Evolutionary conservation across 2,113 vertebrate species (phyloP).

Genomic region (Scopus umbretta): DNA sequence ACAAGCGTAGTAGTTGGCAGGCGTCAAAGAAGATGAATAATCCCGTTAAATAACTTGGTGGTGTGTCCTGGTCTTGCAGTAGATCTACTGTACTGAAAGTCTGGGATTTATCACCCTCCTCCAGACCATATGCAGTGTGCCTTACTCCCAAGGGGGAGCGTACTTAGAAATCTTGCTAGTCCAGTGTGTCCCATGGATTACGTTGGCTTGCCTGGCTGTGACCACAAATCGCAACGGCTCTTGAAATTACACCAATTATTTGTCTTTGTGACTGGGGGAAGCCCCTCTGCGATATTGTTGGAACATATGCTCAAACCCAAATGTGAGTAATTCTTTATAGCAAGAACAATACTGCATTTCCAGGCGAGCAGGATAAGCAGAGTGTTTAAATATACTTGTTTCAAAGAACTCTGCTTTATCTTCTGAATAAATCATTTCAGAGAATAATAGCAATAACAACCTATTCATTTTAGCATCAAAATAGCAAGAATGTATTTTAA

Average conservation of each 20-base stretch:
- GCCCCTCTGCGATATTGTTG: background rate
- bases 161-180: background rate
- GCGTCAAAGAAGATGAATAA: background rate
- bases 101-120: background rate
- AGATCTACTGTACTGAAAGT: background rate
- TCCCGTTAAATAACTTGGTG: background rate
- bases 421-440: background rate
- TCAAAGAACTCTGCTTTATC: background rate
- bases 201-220: background rate
- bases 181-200: background rate
- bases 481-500: slow-evolving; percentile 34
- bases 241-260: background rate
- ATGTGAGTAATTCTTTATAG: background rate
- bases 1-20: background rate
- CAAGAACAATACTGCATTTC: background rate
- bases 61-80: background rate
- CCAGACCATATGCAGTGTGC: too few species aligned
- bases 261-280: background rate
- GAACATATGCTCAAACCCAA: background rate
- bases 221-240: background rate
- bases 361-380: background rate
- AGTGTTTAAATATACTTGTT: background rate
- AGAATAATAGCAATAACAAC: background rate
- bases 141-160: background rate
- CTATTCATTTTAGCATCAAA: slow-evolving; percentile 19